These are phyloP conservation scores for Cantharis nigra DNA, from an alignment of 2,888 invertebrate species.

Conservation along the genomic window DNA sequence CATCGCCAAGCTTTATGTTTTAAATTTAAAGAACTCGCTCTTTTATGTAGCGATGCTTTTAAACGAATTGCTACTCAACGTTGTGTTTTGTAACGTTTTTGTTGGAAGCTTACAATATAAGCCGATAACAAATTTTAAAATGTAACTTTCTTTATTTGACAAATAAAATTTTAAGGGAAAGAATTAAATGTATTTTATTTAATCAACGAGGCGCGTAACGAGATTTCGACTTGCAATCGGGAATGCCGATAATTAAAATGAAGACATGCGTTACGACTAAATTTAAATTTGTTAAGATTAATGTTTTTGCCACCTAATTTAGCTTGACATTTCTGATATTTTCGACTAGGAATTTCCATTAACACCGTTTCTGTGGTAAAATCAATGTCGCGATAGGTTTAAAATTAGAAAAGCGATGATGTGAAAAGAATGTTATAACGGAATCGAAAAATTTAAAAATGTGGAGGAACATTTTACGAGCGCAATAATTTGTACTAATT, in stretches of 20 bases:
- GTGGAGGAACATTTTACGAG: neutral
- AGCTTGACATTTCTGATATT: neutral
- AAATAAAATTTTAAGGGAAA: neutral
- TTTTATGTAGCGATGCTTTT: constrained; percentile 3
- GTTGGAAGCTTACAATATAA: neutral
- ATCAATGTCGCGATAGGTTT: neutral
- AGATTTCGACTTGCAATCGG: neutral
- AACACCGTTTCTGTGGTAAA: neutral
- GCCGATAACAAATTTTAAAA: neutral
- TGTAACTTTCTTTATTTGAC: neutral
- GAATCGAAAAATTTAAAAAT: neutral
- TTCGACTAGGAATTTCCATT: neutral
- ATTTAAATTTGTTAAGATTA: neutral
- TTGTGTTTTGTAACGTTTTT: neutral
- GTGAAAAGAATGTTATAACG: neutral
- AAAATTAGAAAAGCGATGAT: neutral
- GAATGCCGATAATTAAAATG: neutral
- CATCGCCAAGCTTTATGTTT: constrained; percentile 3
- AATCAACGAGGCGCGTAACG: neutral
- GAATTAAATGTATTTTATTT: neutral
- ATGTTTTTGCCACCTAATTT: neutral
- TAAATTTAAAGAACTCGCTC: constrained; percentile 1
- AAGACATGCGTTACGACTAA: neutral
- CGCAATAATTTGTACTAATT: neutral
- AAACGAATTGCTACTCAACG: constrained; percentile 2